Percentiles rank a stretch among this genome's conserved stretches.
Conservation (phyloP, 2,797 vertebrate species). For the Anomalospiza imberbis region DNA sequence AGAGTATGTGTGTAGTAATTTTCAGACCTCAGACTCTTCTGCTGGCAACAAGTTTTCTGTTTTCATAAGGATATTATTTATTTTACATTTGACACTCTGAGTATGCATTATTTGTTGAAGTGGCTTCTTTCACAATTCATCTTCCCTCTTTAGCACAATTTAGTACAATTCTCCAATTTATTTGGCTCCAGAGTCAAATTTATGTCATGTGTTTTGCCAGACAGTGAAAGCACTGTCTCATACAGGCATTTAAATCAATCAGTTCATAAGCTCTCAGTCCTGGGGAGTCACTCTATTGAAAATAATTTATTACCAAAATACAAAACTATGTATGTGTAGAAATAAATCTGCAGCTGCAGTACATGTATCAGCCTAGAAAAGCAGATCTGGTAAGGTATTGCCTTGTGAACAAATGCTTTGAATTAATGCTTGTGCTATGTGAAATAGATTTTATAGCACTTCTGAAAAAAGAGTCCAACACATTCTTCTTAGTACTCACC, state of each 20-base stretch:
- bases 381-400: neutral
- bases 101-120: neutral
- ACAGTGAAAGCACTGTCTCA: neutral
- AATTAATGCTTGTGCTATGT: neutral
- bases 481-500: neutral
- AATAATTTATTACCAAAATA: slow-evolving; percentile 22
- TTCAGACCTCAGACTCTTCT: neutral
- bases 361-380: neutral
- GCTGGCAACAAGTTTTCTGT: neutral
- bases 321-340: neutral
- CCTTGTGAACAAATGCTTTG: neutral
- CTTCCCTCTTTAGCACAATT: slow-evolving; percentile 12
- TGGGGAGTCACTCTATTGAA: neutral
- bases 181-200: slow-evolving; percentile 39
- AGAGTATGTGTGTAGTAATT: neutral
- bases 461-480: neutral
- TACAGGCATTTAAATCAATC: slow-evolving; percentile 42
- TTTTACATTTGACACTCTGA: neutral
- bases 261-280: neutral
- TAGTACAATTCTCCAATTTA: slow-evolving; percentile 26
- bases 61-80: neutral
- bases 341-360: slow-evolving; percentile 1
- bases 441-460: neutral
- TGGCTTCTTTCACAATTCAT: neutral
- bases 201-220: slow-evolving; percentile 19